Percentiles rank a stretch among this genome's conserved stretches.
These are phyloP conservation scores for Chalcosyrphus nemorum DNA, from an alignment of 2,888 invertebrate species.

Conservation along the genomic window DNA sequence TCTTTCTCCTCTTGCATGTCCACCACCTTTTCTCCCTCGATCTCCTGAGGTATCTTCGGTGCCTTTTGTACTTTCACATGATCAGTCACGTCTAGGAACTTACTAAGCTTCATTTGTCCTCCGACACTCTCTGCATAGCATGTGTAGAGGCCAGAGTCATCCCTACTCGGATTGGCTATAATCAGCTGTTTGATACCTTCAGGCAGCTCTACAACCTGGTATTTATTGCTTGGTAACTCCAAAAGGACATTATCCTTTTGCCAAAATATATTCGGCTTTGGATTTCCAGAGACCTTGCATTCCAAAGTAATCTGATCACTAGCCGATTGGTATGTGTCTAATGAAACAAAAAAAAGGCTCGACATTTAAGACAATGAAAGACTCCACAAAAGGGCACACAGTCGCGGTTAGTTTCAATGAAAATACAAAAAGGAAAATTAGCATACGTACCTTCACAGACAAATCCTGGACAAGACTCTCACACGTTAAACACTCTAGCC, in stretches of 20 bases:
- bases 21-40: constrained; percentile 48
- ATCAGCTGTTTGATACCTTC: constrained; percentile 88
- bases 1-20: constrained; percentile 67
- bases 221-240: constrained; percentile 83
- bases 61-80: constrained; percentile 76
- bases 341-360: constrained; percentile 40
- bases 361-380: constrained; percentile 56
- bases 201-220: constrained; percentile 85
- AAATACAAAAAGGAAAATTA: constrained; percentile 47
- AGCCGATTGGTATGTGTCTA: constrained; percentile 87
- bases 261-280: constrained; percentile 85
- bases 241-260: constrained; percentile 88
- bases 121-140: constrained; percentile 89
- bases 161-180: constrained; percentile 85
- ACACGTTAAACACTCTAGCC: constrained; percentile 73
- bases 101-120: constrained; percentile 82
- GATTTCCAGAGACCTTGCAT: constrained; percentile 89
- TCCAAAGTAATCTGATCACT: constrained; percentile 89
- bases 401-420: constrained; percentile 46
- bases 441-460: constrained; percentile 56
- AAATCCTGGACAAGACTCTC: constrained; percentile 62
- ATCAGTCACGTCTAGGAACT: constrained; percentile 79
- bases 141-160: constrained; percentile 89
- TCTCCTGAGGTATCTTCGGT: constrained; percentile 73
- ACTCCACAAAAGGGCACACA: constrained; percentile 22